A percentile compares a stretch with the other conserved stretches of the same genome.
Conservation (phyloP, 2,888 invertebrate genomes). For the Amphipyra berbera region DNA sequence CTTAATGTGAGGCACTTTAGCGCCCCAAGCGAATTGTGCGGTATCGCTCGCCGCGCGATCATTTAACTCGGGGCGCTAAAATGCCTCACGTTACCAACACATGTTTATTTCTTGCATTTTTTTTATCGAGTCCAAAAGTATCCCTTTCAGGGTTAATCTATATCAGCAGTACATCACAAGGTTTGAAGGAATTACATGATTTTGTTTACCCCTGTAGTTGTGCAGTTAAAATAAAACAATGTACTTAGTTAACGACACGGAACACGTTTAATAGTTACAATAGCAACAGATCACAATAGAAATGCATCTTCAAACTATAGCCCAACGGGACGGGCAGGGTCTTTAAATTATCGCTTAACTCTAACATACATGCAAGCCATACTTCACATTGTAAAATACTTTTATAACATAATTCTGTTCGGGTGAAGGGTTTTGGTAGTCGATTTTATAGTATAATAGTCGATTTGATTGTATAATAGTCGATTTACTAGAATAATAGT, state of each 20-base stretch:
- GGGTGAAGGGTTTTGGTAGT: conserved; percentile 25
- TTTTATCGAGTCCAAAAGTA: too few relatives aligned
- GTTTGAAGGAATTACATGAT: too few relatives aligned
- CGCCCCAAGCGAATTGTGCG: too few relatives aligned
- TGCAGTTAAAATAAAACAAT: conserved; percentile 58
- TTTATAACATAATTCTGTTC: conserved; percentile 43
- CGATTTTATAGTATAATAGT: not conserved
- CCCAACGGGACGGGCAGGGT: conserved; percentile 39
- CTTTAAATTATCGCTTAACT: conserved; percentile 54
- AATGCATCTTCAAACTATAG: conserved; percentile 62
- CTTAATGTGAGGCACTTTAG: too few relatives aligned
- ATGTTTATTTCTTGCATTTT: too few relatives aligned
- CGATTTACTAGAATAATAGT: too few relatives aligned
- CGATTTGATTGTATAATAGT: not conserved
- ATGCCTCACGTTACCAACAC: too few relatives aligned
- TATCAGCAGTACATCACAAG: too few relatives aligned
- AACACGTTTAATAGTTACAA: conserved; percentile 73
- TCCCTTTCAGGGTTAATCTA: too few relatives aligned
- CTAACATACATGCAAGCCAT: conserved; percentile 42
- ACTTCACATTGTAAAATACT: conserved; percentile 54
- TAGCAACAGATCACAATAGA: conserved; percentile 80
- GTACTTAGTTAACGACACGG: conserved; percentile 69
- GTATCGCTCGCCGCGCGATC: too few relatives aligned
- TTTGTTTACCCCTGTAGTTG: too few relatives aligned
- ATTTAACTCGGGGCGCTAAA: too few relatives aligned